Evolutionary conservation across 1,140 invertebrate species (phyloP).

Genomic region (Dreissena rostriformis): DNA sequence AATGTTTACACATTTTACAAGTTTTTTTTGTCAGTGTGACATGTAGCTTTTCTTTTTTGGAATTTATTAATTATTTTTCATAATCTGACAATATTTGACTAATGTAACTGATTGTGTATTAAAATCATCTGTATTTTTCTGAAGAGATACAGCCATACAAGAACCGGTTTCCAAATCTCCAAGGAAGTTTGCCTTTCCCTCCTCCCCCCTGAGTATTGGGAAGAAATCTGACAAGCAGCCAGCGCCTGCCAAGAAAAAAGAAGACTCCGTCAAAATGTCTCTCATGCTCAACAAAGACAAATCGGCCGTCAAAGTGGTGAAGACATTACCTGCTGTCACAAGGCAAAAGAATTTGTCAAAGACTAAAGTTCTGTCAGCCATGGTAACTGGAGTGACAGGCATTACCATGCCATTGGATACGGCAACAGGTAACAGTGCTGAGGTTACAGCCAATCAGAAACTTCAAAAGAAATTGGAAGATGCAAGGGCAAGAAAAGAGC

Average conservation of each 20-base stretch:
- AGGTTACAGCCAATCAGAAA: conserved; percentile 37
- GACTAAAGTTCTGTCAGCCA: neutral
- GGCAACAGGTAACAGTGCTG: conserved; percentile 11
- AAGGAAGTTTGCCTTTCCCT: conserved; percentile 67
- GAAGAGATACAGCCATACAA: conserved; percentile 58
- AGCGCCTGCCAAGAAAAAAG: conserved; percentile 38
- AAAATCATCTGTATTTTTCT: conserved; percentile 6
- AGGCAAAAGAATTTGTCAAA: conserved; percentile 28
- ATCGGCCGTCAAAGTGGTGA: neutral
- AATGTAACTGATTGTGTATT: no score
- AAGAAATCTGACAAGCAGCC: conserved; percentile 54
- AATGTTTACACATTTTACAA: no score
- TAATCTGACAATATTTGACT: no score
- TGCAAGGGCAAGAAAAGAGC: conserved; percentile 47
- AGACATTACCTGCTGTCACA: conserved; percentile 26
- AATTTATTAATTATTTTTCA: no score
- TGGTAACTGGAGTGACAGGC: no score
- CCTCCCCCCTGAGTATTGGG: conserved; percentile 61
- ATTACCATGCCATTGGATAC: neutral
- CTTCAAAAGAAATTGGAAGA: conserved; percentile 42
- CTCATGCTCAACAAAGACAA: conserved; percentile 14
- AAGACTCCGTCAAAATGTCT: conserved; percentile 33
- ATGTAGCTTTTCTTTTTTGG: no score
- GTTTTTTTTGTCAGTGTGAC: no score
- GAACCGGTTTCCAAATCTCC: conserved; percentile 67